Evolutionary conservation across 2,797 vertebrate species (phyloP), one percentile per base, ranked within the genome.

Genomic region (Enteromius radiatus): DNA sequence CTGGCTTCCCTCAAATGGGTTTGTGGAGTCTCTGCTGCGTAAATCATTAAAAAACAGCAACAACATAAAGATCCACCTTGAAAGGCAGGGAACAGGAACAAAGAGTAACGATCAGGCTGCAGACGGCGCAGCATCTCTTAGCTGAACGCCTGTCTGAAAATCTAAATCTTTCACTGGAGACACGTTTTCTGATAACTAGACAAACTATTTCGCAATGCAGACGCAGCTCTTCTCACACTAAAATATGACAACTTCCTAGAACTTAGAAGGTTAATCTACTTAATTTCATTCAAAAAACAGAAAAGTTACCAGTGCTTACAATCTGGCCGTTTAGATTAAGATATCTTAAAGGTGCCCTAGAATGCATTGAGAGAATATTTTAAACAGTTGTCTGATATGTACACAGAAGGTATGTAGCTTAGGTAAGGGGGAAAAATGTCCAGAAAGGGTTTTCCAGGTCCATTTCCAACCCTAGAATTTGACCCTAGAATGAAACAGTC

Each of bases 1-100:
- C 92, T 91, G 93, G 92, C 91, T 93, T 94, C 89, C 86, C 90
- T 94, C 91, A 92, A 86, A 93, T 92, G 93, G 90, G 92, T 93
- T 91, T 90, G 86, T 69, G 88, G 92, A 92, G 91, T 92, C 89
- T 89, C 89, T 91, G 92, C 92, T 91, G 91, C 90, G 87, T 75
- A 70, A 91, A 90, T 92, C 89, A 86, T 93, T 92, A 93, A 94
- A 91, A 90, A 73, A 92, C 92, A 92, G 91, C 80, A 91, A 94
- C 93, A 93, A 93, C 89, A 92, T 89, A 90, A 91, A 94, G 93
- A 94, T 89, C 90, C 92, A 88, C 89, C 92, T 93, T 93, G 86
- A 88, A 91, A 90, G 89, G 91, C 89, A 90, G 86, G 86, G 86
- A 85, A 81, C n/a, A 26, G 41, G 74, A 84, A 54, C 70, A 73